Evolutionary conservation across 2,113 vertebrate genomes (phyloP).

Genomic region (Cercocebus atys): DNA sequence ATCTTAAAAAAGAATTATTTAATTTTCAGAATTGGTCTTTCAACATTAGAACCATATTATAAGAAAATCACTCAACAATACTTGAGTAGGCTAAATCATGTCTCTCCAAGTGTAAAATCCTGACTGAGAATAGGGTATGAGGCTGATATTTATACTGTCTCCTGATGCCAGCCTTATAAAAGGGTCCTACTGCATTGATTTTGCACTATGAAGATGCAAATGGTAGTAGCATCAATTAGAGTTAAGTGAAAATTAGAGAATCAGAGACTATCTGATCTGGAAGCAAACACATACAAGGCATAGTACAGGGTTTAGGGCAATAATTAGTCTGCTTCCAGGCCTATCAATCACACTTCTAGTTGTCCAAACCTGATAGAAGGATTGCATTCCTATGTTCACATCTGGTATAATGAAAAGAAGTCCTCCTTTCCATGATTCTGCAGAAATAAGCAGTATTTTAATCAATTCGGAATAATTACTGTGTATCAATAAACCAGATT

Average conservation of each 20-base stretch:
- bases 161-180: not conserved
- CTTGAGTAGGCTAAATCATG: not conserved
- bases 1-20: not conserved
- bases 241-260: constrained; percentile 2
- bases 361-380: not conserved
- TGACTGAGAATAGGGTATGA: not conserved
- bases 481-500: not conserved
- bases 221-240: not conserved
- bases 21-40: not conserved
- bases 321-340: not conserved
- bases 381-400: not conserved
- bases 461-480: not conserved
- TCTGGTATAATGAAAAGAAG: not conserved
- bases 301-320: not conserved
- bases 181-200: not conserved
- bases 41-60: not conserved
- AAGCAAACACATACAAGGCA: not conserved
- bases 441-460: not conserved
- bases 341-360: not conserved
- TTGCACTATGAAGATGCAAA: not conserved
- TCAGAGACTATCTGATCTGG: not conserved
- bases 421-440: not conserved
- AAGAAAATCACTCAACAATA: not conserved
- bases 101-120: not conserved
- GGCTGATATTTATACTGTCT: not conserved